These are phyloP conservation scores for Lucilia cuprina DNA, from an alignment of 1,140 invertebrate genomes.

Conservation along the genomic window DNA sequence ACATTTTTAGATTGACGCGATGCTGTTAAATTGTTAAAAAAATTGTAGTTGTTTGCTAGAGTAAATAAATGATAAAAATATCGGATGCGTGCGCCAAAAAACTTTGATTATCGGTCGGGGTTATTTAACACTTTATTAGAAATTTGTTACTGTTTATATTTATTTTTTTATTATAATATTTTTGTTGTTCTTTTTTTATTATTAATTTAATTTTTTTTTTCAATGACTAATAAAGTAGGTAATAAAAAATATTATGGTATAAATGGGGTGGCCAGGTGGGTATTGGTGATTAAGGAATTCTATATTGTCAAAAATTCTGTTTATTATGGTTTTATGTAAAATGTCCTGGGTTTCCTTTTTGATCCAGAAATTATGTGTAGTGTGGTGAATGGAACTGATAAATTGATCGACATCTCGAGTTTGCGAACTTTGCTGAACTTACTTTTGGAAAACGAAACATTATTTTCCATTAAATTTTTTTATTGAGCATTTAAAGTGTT, in stretches of 20 bases:
- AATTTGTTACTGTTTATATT: neutral
- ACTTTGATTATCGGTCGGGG: neutral
- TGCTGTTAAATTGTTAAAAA: neutral
- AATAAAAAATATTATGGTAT: neutral
- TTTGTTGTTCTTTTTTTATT: neutral
- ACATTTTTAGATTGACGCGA: slow-evolving; percentile 8
- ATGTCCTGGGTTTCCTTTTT: too few relatives aligned
- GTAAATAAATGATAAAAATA: slow-evolving; percentile 28
- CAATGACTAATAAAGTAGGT: neutral
- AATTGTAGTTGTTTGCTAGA: neutral
- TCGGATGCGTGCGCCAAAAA: neutral
- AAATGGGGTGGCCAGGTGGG: neutral
- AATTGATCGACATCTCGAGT: too few relatives aligned
- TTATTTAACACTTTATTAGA: slow-evolving; percentile 5
- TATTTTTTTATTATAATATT: neutral
- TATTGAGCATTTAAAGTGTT: too few relatives aligned
- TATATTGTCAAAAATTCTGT: too few relatives aligned
- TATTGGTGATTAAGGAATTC: too few relatives aligned
- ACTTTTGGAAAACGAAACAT: too few relatives aligned
- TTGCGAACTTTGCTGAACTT: too few relatives aligned
- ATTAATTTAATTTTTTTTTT: neutral
- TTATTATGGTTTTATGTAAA: too few relatives aligned
- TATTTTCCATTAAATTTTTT: too few relatives aligned
- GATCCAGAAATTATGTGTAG: too few relatives aligned
- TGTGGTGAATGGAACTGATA: too few relatives aligned